Evolutionary conservation across 1,140 invertebrate species (phyloP).

Genomic region (Tetragnatha versicolor): DNA sequence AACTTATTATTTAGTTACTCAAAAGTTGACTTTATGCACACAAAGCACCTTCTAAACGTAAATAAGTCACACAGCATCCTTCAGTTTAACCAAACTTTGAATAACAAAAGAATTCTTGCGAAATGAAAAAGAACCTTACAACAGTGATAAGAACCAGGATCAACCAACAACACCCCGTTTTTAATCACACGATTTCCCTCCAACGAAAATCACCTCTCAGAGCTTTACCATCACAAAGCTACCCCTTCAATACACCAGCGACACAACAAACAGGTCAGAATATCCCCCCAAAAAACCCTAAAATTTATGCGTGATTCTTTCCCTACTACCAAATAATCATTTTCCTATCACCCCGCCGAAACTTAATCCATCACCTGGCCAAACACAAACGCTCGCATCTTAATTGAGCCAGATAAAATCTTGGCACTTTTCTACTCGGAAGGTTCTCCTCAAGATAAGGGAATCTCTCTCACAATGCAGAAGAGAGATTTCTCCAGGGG

Average conservation of each 20-base stretch:
- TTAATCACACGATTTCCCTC: too few relatives aligned
- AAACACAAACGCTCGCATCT: constrained; percentile 45
- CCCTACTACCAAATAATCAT: constrained; percentile 22
- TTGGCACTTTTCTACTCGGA: background rate
- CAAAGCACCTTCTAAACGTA: too few relatives aligned
- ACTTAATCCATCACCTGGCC: constrained; percentile 39
- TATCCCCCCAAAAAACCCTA: background rate
- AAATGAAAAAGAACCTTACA: too few relatives aligned
- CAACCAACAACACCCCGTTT: too few relatives aligned
- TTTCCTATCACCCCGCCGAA: constrained; percentile 32
- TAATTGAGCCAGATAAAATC: constrained; percentile 48
- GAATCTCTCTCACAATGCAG: background rate
- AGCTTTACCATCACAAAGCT: too few relatives aligned
- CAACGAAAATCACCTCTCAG: too few relatives aligned
- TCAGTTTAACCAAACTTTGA: too few relatives aligned
- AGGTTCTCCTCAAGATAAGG: background rate
- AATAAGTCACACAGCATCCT: too few relatives aligned
- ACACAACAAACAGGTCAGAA: background rate
- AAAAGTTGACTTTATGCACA: too few relatives aligned
- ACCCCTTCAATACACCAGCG: background rate
- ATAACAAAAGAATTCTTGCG: too few relatives aligned
- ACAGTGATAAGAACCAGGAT: too few relatives aligned
- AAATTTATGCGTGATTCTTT: constrained; percentile 35
- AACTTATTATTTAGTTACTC: too few relatives aligned
- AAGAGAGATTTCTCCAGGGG: background rate